Evolutionary conservation across 1,140 invertebrate species (phyloP), one percentile per base, ranked within the genome.

Genomic region (Magallana ariakensis): DNA sequence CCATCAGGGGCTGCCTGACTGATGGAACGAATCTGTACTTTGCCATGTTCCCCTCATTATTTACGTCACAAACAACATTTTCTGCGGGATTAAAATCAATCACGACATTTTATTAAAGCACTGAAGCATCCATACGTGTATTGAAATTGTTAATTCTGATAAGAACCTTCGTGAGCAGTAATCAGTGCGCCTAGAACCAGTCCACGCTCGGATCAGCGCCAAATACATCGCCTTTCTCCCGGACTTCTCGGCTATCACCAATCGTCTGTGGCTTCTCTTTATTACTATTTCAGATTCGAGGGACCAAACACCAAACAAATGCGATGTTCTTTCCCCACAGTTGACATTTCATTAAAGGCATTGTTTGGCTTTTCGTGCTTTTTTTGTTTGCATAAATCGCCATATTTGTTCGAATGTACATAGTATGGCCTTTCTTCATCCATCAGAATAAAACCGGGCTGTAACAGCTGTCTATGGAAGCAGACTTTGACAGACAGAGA

Each of bases 11-110:
- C 57, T n/a, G 15, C 53, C 66, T 88, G 87, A 88, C 62, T 85
- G 87, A 88, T 88, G 80, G 53, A 33, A 46, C 19, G 22, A 57
- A 81, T 66, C 58, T 81, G 87, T 81, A 85, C 87, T 85, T 85
- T 85, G 84, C 80, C 80, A 82, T 81, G 70, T 85, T 84, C 54
- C 58, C 83, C 22, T 84, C 87, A 88, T 88, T 88, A 88, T 88
- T 88, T 88, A 88, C 84, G 60, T 62, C 60, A 87, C 66, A 75
- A 13, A 26, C 66, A 75, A 26, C 66, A 75, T 75, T 75, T 75
- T 75, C 66, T 75, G 22, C 66, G 22, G 66, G 22, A 75, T 26
- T 75, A 33, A 75, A 75, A 75, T 75, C 66, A 26, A 75, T 75
- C 22, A 75, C 22, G 66, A 75, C 33, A 75, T 26, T 75, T 75